Evolutionary conservation across 2,888 invertebrate species (phyloP).

Genomic region (Saturnia pavonia): DNA sequence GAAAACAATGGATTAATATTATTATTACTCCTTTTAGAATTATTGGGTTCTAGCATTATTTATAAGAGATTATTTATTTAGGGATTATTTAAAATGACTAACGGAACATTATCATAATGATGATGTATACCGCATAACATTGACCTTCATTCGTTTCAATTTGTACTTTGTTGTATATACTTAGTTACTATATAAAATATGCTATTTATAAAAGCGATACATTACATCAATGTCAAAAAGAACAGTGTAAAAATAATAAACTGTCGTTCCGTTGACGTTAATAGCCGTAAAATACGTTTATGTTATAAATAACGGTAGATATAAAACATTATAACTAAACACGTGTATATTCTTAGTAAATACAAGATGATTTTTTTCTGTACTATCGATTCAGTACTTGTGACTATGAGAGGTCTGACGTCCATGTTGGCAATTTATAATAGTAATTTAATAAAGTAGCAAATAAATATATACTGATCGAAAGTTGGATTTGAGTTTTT

Average conservation of each 20-base stretch:
- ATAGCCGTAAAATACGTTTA: slow-evolving; percentile 28
- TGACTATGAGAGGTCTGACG: neutral
- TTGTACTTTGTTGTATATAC: neutral
- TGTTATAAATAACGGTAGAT: slow-evolving; percentile 23
- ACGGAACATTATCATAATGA: neutral
- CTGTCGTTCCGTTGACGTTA: slow-evolving; percentile 25
- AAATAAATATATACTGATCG: neutral
- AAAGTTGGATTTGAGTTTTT: neutral
- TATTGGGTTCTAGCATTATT: too few relatives aligned
- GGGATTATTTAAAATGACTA: too few relatives aligned
- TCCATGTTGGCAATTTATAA: neutral
- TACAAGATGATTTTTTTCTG: slow-evolving; percentile 5
- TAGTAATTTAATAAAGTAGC: neutral
- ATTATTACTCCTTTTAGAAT: neutral
- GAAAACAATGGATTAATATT: neutral
- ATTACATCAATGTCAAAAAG: slow-evolving; percentile 19
- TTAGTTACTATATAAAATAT: neutral
- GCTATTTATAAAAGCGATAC: slow-evolving; percentile 13
- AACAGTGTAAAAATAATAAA: slow-evolving; percentile 26
- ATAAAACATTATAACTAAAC: slow-evolving; percentile 8
- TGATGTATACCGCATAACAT: neutral
- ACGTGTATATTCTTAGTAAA: neutral
- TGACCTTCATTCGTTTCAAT: neutral
- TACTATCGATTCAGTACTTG: neutral
- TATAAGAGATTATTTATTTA: too few relatives aligned